Percentiles rank a stretch among this genome's conserved stretches.
These are phyloP conservation scores for Geothlypis trichas DNA, from an alignment of 2,113 vertebrate genomes.

Conservation along the genomic window DNA sequence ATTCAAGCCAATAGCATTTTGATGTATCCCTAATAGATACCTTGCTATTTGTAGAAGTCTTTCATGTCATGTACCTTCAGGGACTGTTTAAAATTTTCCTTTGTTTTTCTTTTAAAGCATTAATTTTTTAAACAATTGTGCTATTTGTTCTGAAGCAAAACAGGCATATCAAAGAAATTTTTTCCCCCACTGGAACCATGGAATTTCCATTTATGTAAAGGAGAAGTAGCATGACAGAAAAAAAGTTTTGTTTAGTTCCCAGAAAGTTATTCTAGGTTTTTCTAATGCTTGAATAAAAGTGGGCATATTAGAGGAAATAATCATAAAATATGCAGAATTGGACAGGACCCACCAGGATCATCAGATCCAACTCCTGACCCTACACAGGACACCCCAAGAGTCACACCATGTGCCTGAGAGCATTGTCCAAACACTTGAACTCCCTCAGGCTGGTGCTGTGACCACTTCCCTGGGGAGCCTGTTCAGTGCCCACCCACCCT, in stretches of 20 bases:
- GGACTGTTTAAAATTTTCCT: background rate
- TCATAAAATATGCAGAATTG: background rate
- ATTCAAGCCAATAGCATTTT: background rate
- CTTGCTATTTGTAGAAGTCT: background rate
- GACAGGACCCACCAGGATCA: background rate
- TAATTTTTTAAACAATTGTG: constrained; percentile 2
- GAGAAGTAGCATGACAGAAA: background rate
- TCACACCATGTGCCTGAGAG: background rate
- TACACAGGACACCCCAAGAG: background rate
- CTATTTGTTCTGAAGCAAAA: background rate
- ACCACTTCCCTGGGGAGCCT: background rate
- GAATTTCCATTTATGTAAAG: background rate
- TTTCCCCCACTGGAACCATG: background rate
- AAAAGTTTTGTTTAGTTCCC: background rate
- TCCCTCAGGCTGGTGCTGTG: background rate
- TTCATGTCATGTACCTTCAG: background rate
- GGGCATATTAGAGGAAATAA: background rate
- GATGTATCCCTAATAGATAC: background rate
- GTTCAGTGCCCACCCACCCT: background rate
- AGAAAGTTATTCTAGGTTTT: background rate
- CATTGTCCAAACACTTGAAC: background rate
- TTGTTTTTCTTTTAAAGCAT: background rate
- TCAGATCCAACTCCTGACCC: background rate
- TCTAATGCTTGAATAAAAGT: background rate
- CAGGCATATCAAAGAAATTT: background rate